These are phyloP conservation scores for Tethea ocularis DNA, from an alignment of 2,888 invertebrate genomes.

Conservation along the genomic window DNA sequence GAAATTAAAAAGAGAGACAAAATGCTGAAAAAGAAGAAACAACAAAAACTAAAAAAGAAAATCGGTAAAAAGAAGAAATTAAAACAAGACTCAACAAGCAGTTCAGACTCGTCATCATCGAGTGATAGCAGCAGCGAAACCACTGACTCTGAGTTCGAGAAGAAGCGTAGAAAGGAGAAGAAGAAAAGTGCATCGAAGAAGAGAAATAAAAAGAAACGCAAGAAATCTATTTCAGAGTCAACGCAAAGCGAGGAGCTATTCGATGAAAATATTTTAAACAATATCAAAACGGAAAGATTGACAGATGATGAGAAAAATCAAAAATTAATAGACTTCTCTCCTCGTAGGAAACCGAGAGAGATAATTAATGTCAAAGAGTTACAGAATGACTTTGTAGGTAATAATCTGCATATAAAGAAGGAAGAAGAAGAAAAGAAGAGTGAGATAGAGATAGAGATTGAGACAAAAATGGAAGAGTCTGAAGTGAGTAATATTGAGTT, in stretches of 20 bases:
- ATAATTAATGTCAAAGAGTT: slow-evolving; percentile 77
- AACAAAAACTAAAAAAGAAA: slow-evolving; percentile 60
- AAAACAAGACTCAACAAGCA: slow-evolving; percentile 58
- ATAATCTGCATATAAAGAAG: slow-evolving; percentile 66
- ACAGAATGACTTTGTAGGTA: slow-evolving; percentile 74
- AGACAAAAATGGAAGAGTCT: slow-evolving; percentile 11
- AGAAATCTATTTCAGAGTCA: slow-evolving; percentile 55
- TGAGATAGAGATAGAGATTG: slow-evolving; percentile 13
- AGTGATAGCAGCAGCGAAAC: slow-evolving; percentile 53
- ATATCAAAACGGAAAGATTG: slow-evolving; percentile 72
- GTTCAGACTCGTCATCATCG: slow-evolving; percentile 42
- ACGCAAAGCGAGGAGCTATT: slow-evolving; percentile 64
- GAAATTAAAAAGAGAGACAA: slow-evolving; percentile 59
- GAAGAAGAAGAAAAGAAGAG: slow-evolving; percentile 45
- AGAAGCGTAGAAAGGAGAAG: slow-evolving; percentile 37
- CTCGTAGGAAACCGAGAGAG: slow-evolving; percentile 62
- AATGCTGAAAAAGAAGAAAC: slow-evolving; percentile 63
- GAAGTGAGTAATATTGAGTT: slow-evolving; percentile 9
- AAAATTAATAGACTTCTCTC: slow-evolving; percentile 58
- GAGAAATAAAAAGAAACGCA: slow-evolving; percentile 50
- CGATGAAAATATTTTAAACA: slow-evolving; percentile 71
- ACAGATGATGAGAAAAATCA: slow-evolving; percentile 66
- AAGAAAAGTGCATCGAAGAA: slow-evolving; percentile 34
- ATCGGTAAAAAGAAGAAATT: slow-evolving; percentile 61
- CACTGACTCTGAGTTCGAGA: slow-evolving; percentile 38